phyloP scores from a whole-genome alignment of 92 coral and sea anemone species.

The Pocillopora meandrina region DNA sequence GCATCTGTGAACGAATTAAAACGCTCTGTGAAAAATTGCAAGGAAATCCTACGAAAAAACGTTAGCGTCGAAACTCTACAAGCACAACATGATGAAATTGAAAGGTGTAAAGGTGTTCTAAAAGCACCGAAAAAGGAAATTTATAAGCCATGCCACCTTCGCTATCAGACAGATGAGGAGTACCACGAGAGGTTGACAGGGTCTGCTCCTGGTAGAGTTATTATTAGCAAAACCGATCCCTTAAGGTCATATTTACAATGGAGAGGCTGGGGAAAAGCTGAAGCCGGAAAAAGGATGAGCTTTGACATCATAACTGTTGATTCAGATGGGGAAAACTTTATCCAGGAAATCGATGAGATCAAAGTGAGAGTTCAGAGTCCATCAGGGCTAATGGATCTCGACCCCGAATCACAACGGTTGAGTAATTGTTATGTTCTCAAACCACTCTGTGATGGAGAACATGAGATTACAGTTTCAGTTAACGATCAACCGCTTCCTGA shows the following conservation, averaged over 20 bases:
- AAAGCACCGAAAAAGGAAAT: not conserved
- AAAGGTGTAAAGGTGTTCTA: constrained; percentile 3
- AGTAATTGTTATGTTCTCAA: constrained; percentile 32
- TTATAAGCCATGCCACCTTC: constrained; percentile 4
- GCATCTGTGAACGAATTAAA: not conserved
- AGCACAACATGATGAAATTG: not conserved
- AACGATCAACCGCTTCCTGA: constrained; percentile 51
- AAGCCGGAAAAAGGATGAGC: constrained; percentile 28
- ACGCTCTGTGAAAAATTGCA: not conserved
- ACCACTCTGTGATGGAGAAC: constrained; percentile 49
- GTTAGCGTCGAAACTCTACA: constrained; percentile 9
- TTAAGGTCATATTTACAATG: constrained; percentile 47
- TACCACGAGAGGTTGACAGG: not conserved
- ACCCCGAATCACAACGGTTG: no score
- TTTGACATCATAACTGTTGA: constrained; percentile 42
- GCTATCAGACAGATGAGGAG: constrained; percentile 5
- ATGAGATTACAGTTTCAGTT: constrained; percentile 37
- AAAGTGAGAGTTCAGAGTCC: constrained; percentile 38
- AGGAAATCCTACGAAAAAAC: not conserved
- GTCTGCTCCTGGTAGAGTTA: constrained; percentile 32
- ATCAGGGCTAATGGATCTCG: constrained; percentile 5
- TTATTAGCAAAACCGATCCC: constrained; percentile 51
- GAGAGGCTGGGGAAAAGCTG: constrained; percentile 34
- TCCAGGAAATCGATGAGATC: constrained; percentile 41
- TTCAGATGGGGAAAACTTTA: constrained; percentile 50